Percentiles rank a stretch among this genome's conserved stretches.
Evolutionary conservation across 2,888 invertebrate genomes (phyloP).

Genomic region (Pandemis heparana): DNA sequence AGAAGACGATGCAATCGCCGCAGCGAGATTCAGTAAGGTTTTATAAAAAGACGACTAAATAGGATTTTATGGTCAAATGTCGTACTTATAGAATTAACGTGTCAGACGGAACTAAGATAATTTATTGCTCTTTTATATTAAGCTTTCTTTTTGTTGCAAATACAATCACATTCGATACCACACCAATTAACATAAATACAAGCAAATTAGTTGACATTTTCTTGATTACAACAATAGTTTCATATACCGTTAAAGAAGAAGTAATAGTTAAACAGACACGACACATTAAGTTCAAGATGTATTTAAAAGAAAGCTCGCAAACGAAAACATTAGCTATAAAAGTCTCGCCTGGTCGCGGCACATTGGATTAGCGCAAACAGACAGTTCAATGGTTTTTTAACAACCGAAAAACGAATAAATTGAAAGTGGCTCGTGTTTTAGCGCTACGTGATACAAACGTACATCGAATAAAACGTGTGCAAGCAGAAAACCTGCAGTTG

Average conservation of each 20-base stretch:
- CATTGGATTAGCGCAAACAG: slow-evolving; percentile 36
- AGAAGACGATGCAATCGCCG: not conserved
- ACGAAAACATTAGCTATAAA: slow-evolving; percentile 1
- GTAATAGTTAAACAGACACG: not conserved
- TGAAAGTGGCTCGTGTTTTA: slow-evolving; percentile 40
- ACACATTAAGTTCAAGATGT: not conserved
- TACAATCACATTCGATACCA: too few relatives aligned
- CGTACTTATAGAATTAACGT: too few relatives aligned
- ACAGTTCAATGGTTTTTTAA: slow-evolving; percentile 41
- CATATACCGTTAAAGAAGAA: too few relatives aligned
- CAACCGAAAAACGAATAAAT: slow-evolving; percentile 40
- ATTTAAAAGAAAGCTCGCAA: not conserved
- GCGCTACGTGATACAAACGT: slow-evolving; percentile 54
- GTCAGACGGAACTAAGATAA: too few relatives aligned
- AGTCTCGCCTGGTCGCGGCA: slow-evolving; percentile 21
- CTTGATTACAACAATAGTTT: too few relatives aligned
- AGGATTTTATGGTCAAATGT: too few relatives aligned
- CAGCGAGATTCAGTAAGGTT: not conserved
- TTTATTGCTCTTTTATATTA: too few relatives aligned
- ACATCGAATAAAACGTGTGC: slow-evolving; percentile 45
- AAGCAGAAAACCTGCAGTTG: slow-evolving; percentile 58
- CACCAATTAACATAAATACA: too few relatives aligned
- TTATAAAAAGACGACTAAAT: too few relatives aligned
- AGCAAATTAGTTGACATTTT: too few relatives aligned
- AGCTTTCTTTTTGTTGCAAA: too few relatives aligned